Evolutionary conservation across 2,113 vertebrate species (phyloP).

Genomic region (Dipodomys spectabilis): DNA sequence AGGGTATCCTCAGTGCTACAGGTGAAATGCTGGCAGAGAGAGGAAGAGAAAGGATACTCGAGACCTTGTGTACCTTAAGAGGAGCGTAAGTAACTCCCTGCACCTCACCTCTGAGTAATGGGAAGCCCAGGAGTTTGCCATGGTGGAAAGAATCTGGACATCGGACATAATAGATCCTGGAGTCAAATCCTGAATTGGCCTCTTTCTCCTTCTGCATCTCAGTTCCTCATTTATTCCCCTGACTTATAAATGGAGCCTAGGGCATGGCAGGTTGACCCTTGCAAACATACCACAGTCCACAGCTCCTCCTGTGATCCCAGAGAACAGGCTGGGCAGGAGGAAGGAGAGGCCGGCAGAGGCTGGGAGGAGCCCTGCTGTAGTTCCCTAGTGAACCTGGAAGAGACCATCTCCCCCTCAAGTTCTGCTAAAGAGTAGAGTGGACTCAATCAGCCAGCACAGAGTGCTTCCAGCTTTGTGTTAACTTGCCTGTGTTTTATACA

Average conservation of each 20-base stretch:
- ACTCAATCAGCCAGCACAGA: fast-evolving
- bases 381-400: too few species aligned
- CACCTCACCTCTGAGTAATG: background rate
- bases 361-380: fast-evolving
- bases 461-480: background rate
- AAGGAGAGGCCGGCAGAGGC: background rate
- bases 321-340: too few species aligned
- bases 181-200: background rate
- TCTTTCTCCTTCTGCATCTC: background rate
- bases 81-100: background rate
- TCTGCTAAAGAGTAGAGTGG: background rate
- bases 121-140: background rate
- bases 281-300: background rate
- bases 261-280: background rate
- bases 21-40: background rate
- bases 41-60: background rate
- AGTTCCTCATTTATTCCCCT: background rate
- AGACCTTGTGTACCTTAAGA: background rate
- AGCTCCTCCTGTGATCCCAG: background rate
- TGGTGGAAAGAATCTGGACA: background rate
- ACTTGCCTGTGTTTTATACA: background rate
- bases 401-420: too few species aligned
- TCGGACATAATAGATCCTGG: too few species aligned
- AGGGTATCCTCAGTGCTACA: background rate
- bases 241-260: background rate